Evolutionary conservation across 2,888 invertebrate species (phyloP), one percentile per base, ranked within the genome.

Genomic region (Eulithis testata): DNA sequence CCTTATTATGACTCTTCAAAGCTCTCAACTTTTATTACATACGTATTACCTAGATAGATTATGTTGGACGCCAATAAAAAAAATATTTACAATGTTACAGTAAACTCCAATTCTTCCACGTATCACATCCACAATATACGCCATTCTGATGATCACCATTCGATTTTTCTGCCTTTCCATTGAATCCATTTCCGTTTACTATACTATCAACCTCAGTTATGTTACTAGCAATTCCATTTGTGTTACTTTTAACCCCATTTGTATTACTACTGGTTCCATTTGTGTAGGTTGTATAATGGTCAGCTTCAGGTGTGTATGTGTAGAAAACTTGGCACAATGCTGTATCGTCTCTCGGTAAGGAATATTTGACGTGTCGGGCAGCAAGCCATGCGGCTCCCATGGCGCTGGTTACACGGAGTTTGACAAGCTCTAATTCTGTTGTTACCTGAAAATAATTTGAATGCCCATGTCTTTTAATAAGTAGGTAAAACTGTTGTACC

Each of bases 381-480:
- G 96, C 98, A 44, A 98, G 89, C 89, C 97, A 97, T 0, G 97
- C 97, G 0, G 98, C 98, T 0, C 99, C 99, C 72, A 97, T 91
- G 0, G 98, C 98, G 71, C 96, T 95, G 0, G 96, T 95, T 0
- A 96, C 96, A 11, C 95, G 96, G 12, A 98, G 93, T 14, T 94
- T 93, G 11, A 97, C 91, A 9, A 98, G 71, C 69, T 94, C 94
- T 0, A 95, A 78, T 66, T 94, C 93, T 45, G 88, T 84, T 61
- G 80, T 85, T 8, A 92, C 81, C 93, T 93, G 87, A 14, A 53
- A 12, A 37, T 36, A 8, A 12, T 40, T 31, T 31, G 1, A 31
- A 31, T 31, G 6, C 31, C 31, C 6, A 40, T 40, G 40, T 11
- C 9, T 40, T 40, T 40, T 8, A 40, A 21, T 21, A 1, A 8